Evolutionary conservation across 2,797 vertebrate genomes (phyloP), one percentile per base, ranked within the genome.

Genomic region (Gadopsis bispinosus): DNA sequence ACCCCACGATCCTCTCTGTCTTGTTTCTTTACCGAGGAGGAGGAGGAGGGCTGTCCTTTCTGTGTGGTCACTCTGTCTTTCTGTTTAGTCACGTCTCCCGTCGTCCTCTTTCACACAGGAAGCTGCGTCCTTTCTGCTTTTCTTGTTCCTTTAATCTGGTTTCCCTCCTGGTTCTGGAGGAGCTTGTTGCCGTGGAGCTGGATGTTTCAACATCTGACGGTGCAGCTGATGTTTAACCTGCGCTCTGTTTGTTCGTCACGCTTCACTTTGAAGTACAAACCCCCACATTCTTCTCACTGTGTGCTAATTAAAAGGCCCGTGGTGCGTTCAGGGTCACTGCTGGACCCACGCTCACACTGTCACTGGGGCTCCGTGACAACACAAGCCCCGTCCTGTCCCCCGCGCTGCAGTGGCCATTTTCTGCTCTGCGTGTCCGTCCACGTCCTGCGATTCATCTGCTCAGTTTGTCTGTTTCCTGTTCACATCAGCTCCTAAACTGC

Each of bases 261-360:
- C 54, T 79, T 87, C 87, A 77, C 93, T 94, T 91, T 94, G 92
- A 93, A 92, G 88, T 75, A 22, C 68, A 56, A 75, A 79, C 88
- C 76, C 84, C 84, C 31, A 81, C 90, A 87, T 93, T 94, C 91
- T 81, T 88, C 64, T 78, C 20, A 2, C 72, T 48, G 56, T 14
- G 71, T 73, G 89, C 87, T 91, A 91, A 92, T 94, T 90, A 91
- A 87, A 91, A 89, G 89, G 75, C 64, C 51, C 2, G 83, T 39
- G 79, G 54, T 84, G 79, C 45, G 77, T 89, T 88, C 78, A 81
- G 82, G 82, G 83, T 81, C 84, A 63, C 66, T 3, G 83, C 45
- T n/a, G 66, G 20, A 41, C 33, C 17, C 5, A 35, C 35, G 54
- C 43, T 1, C 51, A 31, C 5, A 9, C 20, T 26, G 37, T 64